Evolutionary conservation across 2,888 invertebrate species (phyloP).

Genomic region (Caenorhabditis angaria): DNA sequence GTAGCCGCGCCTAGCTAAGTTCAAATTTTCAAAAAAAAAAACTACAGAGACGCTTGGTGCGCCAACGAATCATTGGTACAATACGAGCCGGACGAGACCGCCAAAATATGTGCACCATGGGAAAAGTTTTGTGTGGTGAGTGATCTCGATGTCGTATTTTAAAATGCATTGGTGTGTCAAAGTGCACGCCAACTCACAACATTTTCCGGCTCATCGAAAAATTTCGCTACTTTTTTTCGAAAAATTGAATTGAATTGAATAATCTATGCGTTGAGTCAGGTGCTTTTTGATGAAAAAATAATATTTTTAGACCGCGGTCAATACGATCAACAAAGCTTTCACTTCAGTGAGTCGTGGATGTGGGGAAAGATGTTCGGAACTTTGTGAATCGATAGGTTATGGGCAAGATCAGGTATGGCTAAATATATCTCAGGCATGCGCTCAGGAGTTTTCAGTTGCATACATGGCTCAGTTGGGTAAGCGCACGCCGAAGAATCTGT

Average conservation of each 20-base stretch:
- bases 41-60: conserved; percentile 66
- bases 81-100: conserved; percentile 59
- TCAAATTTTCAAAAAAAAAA: not conserved
- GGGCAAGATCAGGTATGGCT: conserved; percentile 63
- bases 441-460: too few relatives aligned
- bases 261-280: not conserved
- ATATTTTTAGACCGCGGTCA: conserved; percentile 60
- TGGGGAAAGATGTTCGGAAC: conserved; percentile 60
- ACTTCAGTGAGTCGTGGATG: conserved; percentile 64
- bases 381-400: conserved; percentile 67
- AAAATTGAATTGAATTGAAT: not conserved
- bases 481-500: too few relatives aligned
- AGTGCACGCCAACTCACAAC: not conserved
- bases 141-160: not conserved
- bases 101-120: conserved; percentile 67
- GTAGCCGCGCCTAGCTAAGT: not conserved
- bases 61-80: conserved; percentile 64
- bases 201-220: not conserved
- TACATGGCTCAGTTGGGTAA: too few relatives aligned
- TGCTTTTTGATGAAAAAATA: not conserved
- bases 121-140: conserved; percentile 67
- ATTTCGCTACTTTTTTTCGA: not conserved
- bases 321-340: conserved; percentile 66
- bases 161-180: conserved; percentile 1
- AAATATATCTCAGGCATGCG: too few relatives aligned